phyloP scores from a whole-genome alignment of 2,888 invertebrate genomes.

The Drosophila acutilabella region DNA sequence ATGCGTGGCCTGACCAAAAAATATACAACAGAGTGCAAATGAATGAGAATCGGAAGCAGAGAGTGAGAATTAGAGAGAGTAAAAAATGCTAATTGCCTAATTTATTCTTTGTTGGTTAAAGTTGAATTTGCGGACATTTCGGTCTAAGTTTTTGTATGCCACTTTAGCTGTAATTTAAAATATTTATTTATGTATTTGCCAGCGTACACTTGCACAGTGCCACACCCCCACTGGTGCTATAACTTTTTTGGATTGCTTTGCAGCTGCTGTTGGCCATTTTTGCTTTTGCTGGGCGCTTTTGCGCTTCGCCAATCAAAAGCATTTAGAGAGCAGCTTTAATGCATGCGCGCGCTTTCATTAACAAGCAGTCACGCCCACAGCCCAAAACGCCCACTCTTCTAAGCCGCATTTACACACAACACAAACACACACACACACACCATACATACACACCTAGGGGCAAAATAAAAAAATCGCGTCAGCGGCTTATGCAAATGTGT shows the following conservation, averaged over 20 bases:
- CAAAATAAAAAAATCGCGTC: conserved; percentile 76
- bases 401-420: conserved; percentile 67
- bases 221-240: no score
- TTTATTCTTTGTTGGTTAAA: conserved; percentile 55
- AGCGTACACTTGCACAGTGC: background rate
- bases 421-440: conserved; percentile 32
- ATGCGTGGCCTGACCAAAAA: conserved; percentile 19
- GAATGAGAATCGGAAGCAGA: background rate
- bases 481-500: conserved; percentile 79
- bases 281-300: conserved; percentile 65
- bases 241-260: conserved; percentile 24
- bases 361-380: conserved; percentile 68
- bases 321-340: conserved; percentile 76
- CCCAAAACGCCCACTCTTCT: conserved; percentile 51
- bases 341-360: conserved; percentile 80
- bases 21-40: conserved; percentile 13
- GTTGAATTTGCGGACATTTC: conserved; percentile 30
- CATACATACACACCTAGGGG: conserved; percentile 35
- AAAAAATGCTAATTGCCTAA: conserved; percentile 73
- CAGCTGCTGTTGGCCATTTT: conserved; percentile 53
- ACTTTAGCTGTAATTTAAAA: conserved; percentile 52
- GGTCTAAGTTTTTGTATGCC: conserved; percentile 43
- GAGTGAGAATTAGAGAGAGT: background rate
- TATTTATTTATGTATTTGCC: conserved; percentile 58
- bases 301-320: conserved; percentile 78